Base-by-base conservation (phyloP, 2,797 vertebrate genomes). In the Loris lydekkerianus region DNA sequence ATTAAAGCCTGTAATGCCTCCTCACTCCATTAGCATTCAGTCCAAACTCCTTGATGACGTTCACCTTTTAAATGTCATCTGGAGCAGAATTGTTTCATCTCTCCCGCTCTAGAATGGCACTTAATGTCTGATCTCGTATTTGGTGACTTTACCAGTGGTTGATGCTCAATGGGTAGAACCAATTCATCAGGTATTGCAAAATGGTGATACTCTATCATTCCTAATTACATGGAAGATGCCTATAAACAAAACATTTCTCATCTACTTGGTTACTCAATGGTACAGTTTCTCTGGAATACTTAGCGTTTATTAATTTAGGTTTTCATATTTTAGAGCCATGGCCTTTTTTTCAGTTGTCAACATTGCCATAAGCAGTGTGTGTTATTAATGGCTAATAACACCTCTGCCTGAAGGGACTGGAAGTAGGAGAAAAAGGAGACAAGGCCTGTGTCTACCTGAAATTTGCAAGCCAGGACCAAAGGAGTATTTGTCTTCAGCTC, bases 111-210 rank as follows among this genome's bases (percentile, higher is more conserved):
- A 60, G 61, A 83, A 78, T 27, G 56, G 61, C 20, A 56, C 43
- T 37, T n/a, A 49, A 5, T 49, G 18, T 87, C 43, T 91, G 61
- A 81, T n/a, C 29, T 91, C 82, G 85, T 34, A 25, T 91, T 87
- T 73, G 86, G 46, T 91, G 61, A 88, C 34, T 7, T 40, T 61
- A 81, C 40, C 7, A 34, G 37, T 43, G 10, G 63, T 56, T 49
- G 11, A 81, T 69, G 58, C 21, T 95, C 63, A 89, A 37, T 29
- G 49, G 10, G 17, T 81, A 75, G 49, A 49, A 49, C 85, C 49
- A 89, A 65, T 82, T 95, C 37, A 95, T 61, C 46, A 85, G 29
- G 8, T 37, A 7, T 65, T 88, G 31, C 69, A 95, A 94, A 95
- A 87, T 61, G 56, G 76, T 82, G 61, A 58, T 60, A 75, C 23